Evolutionary conservation across 2,113 vertebrate species (phyloP), one percentile per base, ranked within the genome.

Genomic region (Alligator sinensis): DNA sequence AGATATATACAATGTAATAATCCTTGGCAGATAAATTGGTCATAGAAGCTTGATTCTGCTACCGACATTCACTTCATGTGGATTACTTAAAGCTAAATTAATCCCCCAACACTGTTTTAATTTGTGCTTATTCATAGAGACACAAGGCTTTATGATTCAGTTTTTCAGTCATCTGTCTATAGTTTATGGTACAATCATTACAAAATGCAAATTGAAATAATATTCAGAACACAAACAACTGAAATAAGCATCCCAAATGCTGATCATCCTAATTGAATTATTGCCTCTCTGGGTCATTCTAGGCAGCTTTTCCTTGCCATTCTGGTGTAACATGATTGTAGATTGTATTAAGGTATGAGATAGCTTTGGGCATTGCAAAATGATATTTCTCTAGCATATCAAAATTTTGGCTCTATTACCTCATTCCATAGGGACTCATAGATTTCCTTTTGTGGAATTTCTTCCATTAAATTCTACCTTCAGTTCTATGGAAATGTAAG

Each of bases 11-110:
- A 80, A n/a, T 63, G 81, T 68, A 83, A 57, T 94, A 86, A 86
- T 93, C 59, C 78, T 72, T 66, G 82, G 84, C 63, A 85, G 90
- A 77, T 62, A 95, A 96, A 95, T 82, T 72, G 81, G 22, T 58
- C 66, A 13, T 89, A 82, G 74, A n/a, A 74, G 3, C 57, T 2
- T 34, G 64, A 28, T 80, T 59, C 92, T 92, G 22, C 47, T 94
- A n/a, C 59, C 84, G 77, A 55, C 89, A 74, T 24, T 18, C 22
- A 62, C 64, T 89, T 80, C 77, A 78, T 92, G 60, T 59, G 74
- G 47, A 84, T 94, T 81, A 30, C 12, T 84, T 89, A 62, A 83
- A 82, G 74, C 81, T 94, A 85, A 95, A 92, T 86, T 72, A 57
- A 64, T 30, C 11, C 90, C 57, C 34, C 13, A 82, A 91, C 16